Conservation (phyloP, 1,140 invertebrate genomes). For the Orius insidiosus region DNA sequence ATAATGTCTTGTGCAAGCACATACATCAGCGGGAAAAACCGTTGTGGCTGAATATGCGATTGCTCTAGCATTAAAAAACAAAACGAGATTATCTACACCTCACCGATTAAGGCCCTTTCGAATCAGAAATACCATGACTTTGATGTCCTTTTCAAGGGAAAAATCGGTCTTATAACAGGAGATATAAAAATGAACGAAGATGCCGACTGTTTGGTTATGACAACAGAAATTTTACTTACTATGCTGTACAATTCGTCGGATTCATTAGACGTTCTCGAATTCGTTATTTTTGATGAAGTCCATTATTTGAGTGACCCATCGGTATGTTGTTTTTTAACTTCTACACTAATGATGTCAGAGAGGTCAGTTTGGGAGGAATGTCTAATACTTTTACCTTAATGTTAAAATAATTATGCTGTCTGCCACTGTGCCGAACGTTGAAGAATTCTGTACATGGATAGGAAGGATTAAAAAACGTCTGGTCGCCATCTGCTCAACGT, state of each 20-base stretch:
- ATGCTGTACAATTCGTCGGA: conserved; percentile 35
- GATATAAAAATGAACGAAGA: conserved; percentile 90
- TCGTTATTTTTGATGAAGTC: conserved; percentile 99
- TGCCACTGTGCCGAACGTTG: conserved; percentile 93
- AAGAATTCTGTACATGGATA: conserved; percentile 96
- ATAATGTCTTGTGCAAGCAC: conserved; percentile 97
- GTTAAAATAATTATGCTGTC: conserved; percentile 94
- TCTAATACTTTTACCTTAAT: conserved; percentile 80
- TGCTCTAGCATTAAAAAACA: conserved; percentile 48
- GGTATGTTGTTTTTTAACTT: conserved; percentile 22
- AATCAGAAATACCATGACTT: conserved; percentile 99
- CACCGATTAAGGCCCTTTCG: conserved; percentile 96
- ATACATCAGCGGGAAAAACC: conserved; percentile 98
- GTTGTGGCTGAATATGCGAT: conserved; percentile 98
- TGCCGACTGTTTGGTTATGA: conserved; percentile 97
- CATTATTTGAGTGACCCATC: conserved; percentile 98
- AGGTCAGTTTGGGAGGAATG: conserved; percentile 99
- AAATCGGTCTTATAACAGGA: conserved; percentile 83
- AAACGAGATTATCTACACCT: conserved; percentile 95
- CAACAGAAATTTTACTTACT: conserved; percentile 89
- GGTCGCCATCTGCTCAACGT: conserved; percentile 40
- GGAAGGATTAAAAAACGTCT: conserved; percentile 81
- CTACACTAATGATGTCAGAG: conserved; percentile 37
- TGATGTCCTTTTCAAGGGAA: conserved; percentile 61
- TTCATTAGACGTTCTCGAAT: conserved; percentile 88